phyloP scores from a whole-genome alignment of 2,888 invertebrate species.

The Caenorhabditis zanzibari region DNA sequence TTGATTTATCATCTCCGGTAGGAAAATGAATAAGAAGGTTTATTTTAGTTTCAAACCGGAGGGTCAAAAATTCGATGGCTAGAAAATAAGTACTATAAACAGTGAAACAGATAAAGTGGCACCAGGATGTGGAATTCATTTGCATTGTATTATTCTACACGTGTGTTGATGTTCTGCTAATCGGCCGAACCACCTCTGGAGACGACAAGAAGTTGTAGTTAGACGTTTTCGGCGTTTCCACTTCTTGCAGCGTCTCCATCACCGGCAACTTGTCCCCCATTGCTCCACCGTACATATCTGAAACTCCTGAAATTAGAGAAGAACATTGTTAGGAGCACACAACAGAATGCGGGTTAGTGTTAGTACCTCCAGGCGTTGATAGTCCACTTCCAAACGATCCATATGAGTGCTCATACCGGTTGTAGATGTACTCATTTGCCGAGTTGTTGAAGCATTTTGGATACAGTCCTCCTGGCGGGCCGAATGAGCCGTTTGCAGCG shows the following conservation, averaged over 20 bases:
- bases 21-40: constrained; percentile 9
- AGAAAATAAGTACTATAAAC: not conserved
- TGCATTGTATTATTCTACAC: constrained; percentile 65
- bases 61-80: not conserved
- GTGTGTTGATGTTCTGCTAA: constrained; percentile 79
- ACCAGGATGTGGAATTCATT: constrained; percentile 40
- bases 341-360: constrained; percentile 32
- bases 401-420: constrained; percentile 74
- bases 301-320: constrained; percentile 60
- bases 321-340: constrained; percentile 37
- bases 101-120: constrained; percentile 23
- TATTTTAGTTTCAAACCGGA: constrained; percentile 1
- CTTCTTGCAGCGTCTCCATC: constrained; percentile 75
- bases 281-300: constrained; percentile 68
- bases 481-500: constrained; percentile 69
- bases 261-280: constrained; percentile 69
- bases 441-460: constrained; percentile 76
- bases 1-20: constrained; percentile 30
- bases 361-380: constrained; percentile 71
- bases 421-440: constrained; percentile 71
- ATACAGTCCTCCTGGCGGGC: constrained; percentile 68
- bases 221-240: constrained; percentile 75
- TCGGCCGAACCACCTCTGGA: constrained; percentile 68
- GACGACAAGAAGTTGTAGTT: constrained; percentile 72
- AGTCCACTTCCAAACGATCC: constrained; percentile 75